These are phyloP conservation scores for Lingula anatina DNA, from an alignment of 2,888 invertebrate genomes.

Conservation along the genomic window DNA sequence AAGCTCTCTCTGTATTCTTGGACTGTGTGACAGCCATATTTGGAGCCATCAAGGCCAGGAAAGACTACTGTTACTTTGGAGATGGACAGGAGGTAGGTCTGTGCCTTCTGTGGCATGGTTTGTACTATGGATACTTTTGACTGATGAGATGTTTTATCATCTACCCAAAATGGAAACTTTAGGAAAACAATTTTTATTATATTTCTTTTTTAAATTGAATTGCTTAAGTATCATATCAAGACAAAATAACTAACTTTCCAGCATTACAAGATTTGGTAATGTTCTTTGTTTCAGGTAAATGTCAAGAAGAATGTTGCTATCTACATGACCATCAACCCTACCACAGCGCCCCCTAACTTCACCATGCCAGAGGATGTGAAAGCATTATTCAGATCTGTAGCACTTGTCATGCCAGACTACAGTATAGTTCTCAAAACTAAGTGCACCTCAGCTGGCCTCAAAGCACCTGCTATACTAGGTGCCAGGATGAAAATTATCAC, in stretches of 20 bases:
- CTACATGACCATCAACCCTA: conserved; percentile 37
- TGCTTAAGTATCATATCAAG: too few relatives aligned
- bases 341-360: conserved; percentile 16
- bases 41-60: conserved; percentile 31
- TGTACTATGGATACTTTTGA: too few relatives aligned
- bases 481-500: conserved; percentile 39
- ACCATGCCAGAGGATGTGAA: conserved; percentile 33
- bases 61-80: conserved; percentile 26
- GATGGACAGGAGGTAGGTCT: conserved; percentile 45
- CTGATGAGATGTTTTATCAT: too few relatives aligned
- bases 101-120: background rate
- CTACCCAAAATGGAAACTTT: too few relatives aligned
- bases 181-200: too few relatives aligned
- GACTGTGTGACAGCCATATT: conserved; percentile 39
- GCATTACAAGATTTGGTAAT: too few relatives aligned
- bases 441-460: conserved; percentile 44
- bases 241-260: too few relatives aligned
- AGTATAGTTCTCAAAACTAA: conserved; percentile 43
- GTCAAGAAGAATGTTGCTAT: conserved; percentile 28
- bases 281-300: conserved; percentile 28
- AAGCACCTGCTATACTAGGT: conserved; percentile 41
- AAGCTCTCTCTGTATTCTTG: conserved; percentile 40
- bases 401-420: conserved; percentile 43
- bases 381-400: conserved; percentile 42
- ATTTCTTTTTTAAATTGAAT: too few relatives aligned